Base-by-base conservation (phyloP, 2,888 invertebrate genomes). In the Campopleginae sp. region DNA sequence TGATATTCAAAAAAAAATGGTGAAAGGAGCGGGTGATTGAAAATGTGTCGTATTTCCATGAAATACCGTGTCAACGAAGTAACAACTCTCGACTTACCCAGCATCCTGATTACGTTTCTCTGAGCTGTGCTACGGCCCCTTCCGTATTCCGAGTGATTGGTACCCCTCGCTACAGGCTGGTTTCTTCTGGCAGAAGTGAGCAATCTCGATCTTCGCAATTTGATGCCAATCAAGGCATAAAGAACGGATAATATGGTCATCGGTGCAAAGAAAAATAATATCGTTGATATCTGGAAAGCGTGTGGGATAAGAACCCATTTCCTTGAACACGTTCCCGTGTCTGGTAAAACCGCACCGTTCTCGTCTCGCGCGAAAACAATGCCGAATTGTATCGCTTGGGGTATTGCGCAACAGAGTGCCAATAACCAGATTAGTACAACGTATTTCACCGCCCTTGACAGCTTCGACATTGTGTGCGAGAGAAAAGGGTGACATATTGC, bases 211-310 rank as follows among this genome's bases (percentile, higher is more conserved):
- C 96, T 95, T 78, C 96, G 95, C 87, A 97, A 94, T 91, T 96
- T 97, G 65, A 97, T 93, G 1, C 96, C 97, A 89, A 97, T 97
- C 87, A 97, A 94, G 77, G 97, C 95, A 91, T 98, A 98, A 85
- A 98, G 94, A 86, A 97, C 96, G 46, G 96, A 96, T 91, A 98
- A 98, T 85, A 98, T 95, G 46, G 97, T 97, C 97, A 98, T 98
- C 1, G 98, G 98, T 63, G 96, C 96, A 54, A 97, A 96, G 93
- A 98, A 98, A 94, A 98, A 98, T 90, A 98, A 94, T 91, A 97
- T 96, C 89, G 96, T 96, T 17, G 98, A 97, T 90, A 97, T 95
- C 91, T 97, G 96, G 91, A 98, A 97, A 86, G 96, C 96, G 94
- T 97, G 96, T 82, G 96, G 95, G 61, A 96, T 94, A 12, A 95